These are phyloP conservation scores for Trialeurodes vaporariorum DNA, from an alignment of 1,140 invertebrate genomes.

Conservation along the genomic window DNA sequence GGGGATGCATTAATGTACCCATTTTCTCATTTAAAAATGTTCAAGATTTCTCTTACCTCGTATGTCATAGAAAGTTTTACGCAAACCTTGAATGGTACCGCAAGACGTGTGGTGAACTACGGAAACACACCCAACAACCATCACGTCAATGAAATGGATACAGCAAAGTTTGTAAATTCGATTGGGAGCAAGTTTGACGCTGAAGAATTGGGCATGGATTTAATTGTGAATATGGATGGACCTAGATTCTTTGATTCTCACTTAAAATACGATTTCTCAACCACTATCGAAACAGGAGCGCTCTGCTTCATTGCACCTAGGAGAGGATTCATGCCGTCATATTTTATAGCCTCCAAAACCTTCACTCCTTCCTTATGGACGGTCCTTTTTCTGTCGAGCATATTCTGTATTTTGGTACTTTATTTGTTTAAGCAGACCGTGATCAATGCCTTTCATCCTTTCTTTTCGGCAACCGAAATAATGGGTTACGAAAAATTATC, in stretches of 20 bases:
- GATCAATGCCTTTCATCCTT: neutral
- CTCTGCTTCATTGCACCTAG: neutral
- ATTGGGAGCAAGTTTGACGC: neutral
- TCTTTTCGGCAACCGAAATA: neutral
- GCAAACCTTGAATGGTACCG: neutral
- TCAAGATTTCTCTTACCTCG: too few species aligned
- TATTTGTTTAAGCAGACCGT: neutral
- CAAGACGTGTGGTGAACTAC: neutral
- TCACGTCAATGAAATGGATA: neutral
- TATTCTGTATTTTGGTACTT: too few species aligned
- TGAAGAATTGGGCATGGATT: too few species aligned
- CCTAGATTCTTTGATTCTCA: too few species aligned
- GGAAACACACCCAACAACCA: neutral
- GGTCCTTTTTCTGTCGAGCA: neutral
- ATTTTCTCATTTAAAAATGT: too few species aligned
- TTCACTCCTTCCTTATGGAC: neutral
- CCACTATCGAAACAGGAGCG: too few species aligned
- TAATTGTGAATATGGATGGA: too few species aligned
- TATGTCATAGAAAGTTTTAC: too few species aligned
- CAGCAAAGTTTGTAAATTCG: neutral
- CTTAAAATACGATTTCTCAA: too few species aligned
- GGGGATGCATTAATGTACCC: too few species aligned
- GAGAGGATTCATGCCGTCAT: neutral
- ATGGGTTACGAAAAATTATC: neutral
- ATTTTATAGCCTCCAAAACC: neutral